phyloP scores from a whole-genome alignment of 64 coral and sea anemone species.

The Astreopora myriophthalma region DNA sequence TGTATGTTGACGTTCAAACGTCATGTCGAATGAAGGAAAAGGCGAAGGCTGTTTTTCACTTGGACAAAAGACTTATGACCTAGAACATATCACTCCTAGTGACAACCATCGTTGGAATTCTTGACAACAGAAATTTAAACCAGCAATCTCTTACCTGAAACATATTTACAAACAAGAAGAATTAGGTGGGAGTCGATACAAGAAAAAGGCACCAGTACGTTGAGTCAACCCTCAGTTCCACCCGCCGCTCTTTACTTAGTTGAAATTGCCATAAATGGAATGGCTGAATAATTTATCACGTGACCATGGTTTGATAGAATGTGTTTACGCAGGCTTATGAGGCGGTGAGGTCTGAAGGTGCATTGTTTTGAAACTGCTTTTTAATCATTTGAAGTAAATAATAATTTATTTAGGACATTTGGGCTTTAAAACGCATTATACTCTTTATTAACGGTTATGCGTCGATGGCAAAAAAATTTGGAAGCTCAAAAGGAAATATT shows the following conservation, averaged over 20 bases:
- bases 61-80: neutral
- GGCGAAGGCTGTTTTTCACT: neutral
- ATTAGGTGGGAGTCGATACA: neutral
- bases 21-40: neutral
- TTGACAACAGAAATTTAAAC: neutral
- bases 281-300: slow-evolving; percentile 17
- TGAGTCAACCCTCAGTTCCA: slow-evolving; percentile 13
- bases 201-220: neutral
- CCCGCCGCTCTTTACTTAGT: neutral
- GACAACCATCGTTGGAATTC: neutral
- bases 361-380: neutral
- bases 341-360: neutral
- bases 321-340: neutral
- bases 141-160: neutral
- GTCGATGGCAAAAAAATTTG: neutral
- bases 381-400: neutral
- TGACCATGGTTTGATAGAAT: neutral
- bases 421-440: neutral
- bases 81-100: neutral
- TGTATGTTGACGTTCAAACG: neutral
- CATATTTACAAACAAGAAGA: slow-evolving; percentile 5
- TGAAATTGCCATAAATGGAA: slow-evolving; percentile 3
- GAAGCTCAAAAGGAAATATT: neutral
- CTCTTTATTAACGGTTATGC: neutral
- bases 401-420: too few relatives aligned